Evolutionary conservation across 2,797 vertebrate genomes (phyloP).

Genomic region (Brachyrhaphis roseni): DNA sequence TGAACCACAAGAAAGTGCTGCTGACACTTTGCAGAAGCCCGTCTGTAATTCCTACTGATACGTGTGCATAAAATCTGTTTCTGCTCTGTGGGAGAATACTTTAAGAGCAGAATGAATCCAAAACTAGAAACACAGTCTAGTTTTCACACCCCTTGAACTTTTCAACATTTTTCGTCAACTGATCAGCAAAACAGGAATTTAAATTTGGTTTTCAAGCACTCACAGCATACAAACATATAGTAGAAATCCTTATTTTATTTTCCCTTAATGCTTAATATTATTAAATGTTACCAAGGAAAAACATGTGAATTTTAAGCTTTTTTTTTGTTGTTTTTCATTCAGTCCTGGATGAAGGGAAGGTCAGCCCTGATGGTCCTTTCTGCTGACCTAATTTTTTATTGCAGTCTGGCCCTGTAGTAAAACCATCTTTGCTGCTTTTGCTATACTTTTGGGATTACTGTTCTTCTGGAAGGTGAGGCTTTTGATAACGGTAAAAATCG

Average conservation of each 20-base stretch:
- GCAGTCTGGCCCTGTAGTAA: no score
- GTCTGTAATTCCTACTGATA: constrained; percentile 82
- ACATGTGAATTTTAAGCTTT: no score
- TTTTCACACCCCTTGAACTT: neutral
- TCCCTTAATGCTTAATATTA: no score
- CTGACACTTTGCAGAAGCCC: constrained; percentile 73
- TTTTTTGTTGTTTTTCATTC: no score
- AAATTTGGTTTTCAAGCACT: no score
- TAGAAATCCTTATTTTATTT: no score
- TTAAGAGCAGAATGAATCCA: constrained; percentile 74
- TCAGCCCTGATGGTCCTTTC: neutral
- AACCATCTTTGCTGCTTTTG: neutral
- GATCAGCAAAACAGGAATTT: no score
- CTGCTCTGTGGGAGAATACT: constrained; percentile 64
- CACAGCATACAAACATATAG: neutral
- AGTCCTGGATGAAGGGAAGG: neutral
- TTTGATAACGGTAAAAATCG: neutral
- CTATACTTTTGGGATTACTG: neutral
- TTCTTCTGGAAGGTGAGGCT: neutral
- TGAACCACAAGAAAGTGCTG: constrained; percentile 82
- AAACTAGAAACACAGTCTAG: constrained; percentile 62
- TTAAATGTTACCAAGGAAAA: no score
- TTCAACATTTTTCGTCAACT: neutral
- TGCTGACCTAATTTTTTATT: neutral
- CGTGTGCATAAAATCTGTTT: constrained; percentile 73